Evolutionary conservation across 2,113 vertebrate species (phyloP).

Genomic region (Ginglymostoma cirratum): DNA sequence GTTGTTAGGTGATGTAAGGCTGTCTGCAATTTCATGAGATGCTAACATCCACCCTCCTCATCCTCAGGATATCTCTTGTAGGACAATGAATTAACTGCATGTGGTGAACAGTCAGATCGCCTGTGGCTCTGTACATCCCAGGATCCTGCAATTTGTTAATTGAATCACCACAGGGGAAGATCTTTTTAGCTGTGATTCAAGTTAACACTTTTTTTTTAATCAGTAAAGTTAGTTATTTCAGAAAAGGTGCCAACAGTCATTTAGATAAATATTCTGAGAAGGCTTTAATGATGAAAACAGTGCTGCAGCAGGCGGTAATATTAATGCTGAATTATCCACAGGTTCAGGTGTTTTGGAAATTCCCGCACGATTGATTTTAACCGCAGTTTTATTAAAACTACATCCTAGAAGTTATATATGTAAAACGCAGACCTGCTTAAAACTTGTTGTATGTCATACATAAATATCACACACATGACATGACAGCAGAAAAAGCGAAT

Average conservation of each 20-base stretch:
- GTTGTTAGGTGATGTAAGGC: not conserved
- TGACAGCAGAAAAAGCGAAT: too few species aligned
- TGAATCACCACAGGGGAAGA: not conserved
- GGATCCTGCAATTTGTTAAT: not conserved
- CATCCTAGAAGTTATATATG: not conserved
- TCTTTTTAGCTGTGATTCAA: not conserved
- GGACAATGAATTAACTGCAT: not conserved
- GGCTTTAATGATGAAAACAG: not conserved
- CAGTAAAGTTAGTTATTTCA: not conserved
- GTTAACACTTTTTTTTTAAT: not conserved
- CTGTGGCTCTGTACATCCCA: not conserved
- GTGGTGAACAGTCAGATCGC: not conserved
- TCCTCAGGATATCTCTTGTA: not conserved
- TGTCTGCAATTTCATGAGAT: not conserved
- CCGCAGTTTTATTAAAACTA: not conserved
- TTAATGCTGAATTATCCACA: not conserved
- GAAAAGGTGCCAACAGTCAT: conserved; percentile 10
- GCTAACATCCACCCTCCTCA: not conserved
- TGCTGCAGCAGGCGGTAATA: not conserved
- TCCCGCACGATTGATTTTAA: not conserved
- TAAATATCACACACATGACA: not conserved
- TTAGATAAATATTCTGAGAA: not conserved
- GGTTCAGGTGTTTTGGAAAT: not conserved
- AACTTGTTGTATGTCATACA: not conserved
- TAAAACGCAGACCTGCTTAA: not conserved